Percentiles rank a stretch among this genome's conserved stretches.
Conservation (phyloP, 2,113 vertebrate species). For the Etheostoma cragini region DNA sequence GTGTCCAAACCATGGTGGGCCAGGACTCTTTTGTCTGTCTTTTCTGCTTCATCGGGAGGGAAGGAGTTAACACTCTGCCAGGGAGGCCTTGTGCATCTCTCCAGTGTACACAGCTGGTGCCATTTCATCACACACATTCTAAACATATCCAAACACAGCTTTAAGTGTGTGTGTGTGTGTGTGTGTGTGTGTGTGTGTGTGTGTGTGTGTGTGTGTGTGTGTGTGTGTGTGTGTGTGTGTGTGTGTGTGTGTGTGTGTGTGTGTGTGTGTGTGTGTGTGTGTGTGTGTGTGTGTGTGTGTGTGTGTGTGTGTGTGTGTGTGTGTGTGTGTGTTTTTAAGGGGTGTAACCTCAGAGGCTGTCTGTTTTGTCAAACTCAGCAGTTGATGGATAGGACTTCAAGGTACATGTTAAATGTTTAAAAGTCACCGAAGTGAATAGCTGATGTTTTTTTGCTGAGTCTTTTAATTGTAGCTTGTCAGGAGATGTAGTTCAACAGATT, state of each 20-base stretch:
- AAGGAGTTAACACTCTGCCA: constrained; percentile 79
- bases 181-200: constrained; percentile 25
- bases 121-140: constrained; percentile 85
- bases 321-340: constrained; percentile 27
- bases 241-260: constrained; percentile 9
- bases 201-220: constrained; percentile 36
- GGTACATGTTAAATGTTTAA: constrained; percentile 70
- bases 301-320: constrained; percentile 37
- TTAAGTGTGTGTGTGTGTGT: constrained; percentile 56
- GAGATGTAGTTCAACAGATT: constrained; percentile 73
- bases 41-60: constrained; percentile 46
- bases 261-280: constrained; percentile 55
- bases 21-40: constrained; percentile 49
- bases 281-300: constrained; percentile 10
- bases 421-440: constrained; percentile 69
- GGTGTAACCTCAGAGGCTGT: constrained; percentile 59
- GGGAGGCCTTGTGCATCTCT: constrained; percentile 73
- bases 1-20: constrained; percentile 39
- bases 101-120: constrained; percentile 85
- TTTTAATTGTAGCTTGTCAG: constrained; percentile 76
- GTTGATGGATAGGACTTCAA: constrained; percentile 77
- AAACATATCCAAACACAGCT: constrained; percentile 84
- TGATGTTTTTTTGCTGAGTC: constrained; percentile 68
- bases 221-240: constrained; percentile 9
- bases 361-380: constrained; percentile 69